A percentile compares a stretch with the other conserved stretches of the same genome.
Evolutionary conservation across 2,797 vertebrate genomes (phyloP).

Genomic region (Garrulus glandarius): DNA sequence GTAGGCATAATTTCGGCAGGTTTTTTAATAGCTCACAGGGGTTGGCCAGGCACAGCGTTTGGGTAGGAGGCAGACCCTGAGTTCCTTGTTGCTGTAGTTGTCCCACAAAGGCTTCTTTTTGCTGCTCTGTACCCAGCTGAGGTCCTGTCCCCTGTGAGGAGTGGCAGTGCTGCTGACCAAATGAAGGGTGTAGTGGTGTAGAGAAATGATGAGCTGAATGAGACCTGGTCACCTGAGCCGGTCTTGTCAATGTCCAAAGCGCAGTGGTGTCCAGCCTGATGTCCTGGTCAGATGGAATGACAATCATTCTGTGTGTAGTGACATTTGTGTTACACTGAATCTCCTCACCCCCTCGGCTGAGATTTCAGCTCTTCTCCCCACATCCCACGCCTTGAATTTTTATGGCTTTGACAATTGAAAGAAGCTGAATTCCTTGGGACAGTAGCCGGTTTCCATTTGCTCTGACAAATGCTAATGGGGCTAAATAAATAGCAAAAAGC

Average conservation of each 20-base stretch:
- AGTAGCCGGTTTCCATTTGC: background rate
- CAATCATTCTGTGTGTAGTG: background rate
- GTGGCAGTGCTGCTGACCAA: background rate
- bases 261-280: background rate
- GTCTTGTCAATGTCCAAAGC: background rate
- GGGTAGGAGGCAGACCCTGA: background rate
- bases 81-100: background rate
- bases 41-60: fast-evolving
- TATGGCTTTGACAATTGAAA: background rate
- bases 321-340: background rate
- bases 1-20: background rate
- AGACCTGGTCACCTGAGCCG: background rate
- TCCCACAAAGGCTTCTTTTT: background rate
- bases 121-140: background rate
- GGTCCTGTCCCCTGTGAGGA: background rate
- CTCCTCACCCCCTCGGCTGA: background rate
- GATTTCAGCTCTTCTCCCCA: background rate
- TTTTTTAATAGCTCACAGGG: background rate
- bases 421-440: background rate
- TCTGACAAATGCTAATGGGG: background rate
- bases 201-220: fast-evolving
- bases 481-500: constrained; percentile 23
- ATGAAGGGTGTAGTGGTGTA: background rate
- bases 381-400: background rate
- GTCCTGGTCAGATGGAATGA: background rate